Base-by-base conservation (phyloP, 2,888 invertebrate species). In the Drosophila rellima region DNA sequence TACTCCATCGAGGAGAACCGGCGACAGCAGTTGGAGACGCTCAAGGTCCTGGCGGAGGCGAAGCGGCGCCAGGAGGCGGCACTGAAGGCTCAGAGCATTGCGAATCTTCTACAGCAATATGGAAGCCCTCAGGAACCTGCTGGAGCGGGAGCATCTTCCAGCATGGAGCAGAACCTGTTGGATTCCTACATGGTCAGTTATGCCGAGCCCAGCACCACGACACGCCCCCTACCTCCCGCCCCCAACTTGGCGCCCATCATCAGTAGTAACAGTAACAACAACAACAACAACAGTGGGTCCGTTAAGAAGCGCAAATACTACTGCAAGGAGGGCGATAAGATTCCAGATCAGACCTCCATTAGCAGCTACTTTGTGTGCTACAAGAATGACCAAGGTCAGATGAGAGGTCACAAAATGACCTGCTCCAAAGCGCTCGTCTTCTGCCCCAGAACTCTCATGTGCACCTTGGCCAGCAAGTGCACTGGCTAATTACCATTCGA, bases 341-440 rank as follows among this genome's bases (percentile, higher is more conserved):
- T 92, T 8, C 91, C 92, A 2, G 94, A 94, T 81, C 91, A 92
- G 47, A 91, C 90, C 1, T 94, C 94, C 1, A 91, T 92, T 7
- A 90, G 82, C 35, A 93, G 91, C 78, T 94, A 94, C 68, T 94
- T 93, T 77, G 91, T 93, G 26, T 94, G 94, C 83, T 93, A 92
- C 50, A 92, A 92, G 66, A 91, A 88, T 10, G 81, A 90, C 2
- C 89, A 91, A 18, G 91, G 92, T 2, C 84, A 90, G 37, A 92
- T 94, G 85, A 92, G 92, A 75, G 92, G 92, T 0, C 91, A 93
- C 64, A 92, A 93, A 74, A 92, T 93, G 92, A 91, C 88, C 3
- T 94, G 94, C 73, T 92, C 93, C 0, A 92, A 91, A 51, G 89
- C 92, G 33, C 78, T 94, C 57, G 90, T 93, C 69, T 94, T 94